Evolutionary conservation across 2,888 invertebrate genomes (phyloP), one percentile per base, ranked within the genome.

Genomic region (Diloba caeruleocephala): DNA sequence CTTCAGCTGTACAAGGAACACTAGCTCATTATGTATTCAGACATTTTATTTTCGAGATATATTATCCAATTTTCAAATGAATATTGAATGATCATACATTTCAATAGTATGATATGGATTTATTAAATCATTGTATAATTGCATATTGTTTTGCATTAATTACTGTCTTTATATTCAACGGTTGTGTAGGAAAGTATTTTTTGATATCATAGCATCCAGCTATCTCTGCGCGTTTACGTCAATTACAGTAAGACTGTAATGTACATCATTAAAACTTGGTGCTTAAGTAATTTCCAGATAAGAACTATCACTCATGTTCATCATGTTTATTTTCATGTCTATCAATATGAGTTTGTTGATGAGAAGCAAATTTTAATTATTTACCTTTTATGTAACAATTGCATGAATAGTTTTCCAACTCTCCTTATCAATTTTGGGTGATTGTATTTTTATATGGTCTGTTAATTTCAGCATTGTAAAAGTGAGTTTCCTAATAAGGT

Each of bases 231-330:
- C 7, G 12, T 17, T n/a, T 8, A 15, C 7, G 1, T 9, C 25
- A 6, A 19, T 36, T 4, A 14, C 6, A 12, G 9, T 15, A 0
- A 0, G 6, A 19, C 9, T 10, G 15, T 23, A 25, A 34, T 28
- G 28, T 14, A 33, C 21, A 21, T 23, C 8, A 37, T 45, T 31
- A 10, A 33, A 33, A 42, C 19, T 33, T 8, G 5, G n/a, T 8
- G 37, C 31, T 25, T 28, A 28, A 13, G 7, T 43, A 0, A 25
- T 55, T 36, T n/a, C 14, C 23, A 32, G 34, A 37, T 41, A 48
- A 23, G 12, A 23, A 23, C n/a, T 45, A 49, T 56, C 32, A 38
- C 14, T 31, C 12, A 14, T 33, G 19, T 33, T 60, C n/a, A 32
- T 44, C 15, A 15, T 25, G 0, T 1, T 31, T 37, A 21, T 26